Evolutionary conservation across 2,797 vertebrate genomes (phyloP).

Genomic region (Aplochiton taeniatus): DNA sequence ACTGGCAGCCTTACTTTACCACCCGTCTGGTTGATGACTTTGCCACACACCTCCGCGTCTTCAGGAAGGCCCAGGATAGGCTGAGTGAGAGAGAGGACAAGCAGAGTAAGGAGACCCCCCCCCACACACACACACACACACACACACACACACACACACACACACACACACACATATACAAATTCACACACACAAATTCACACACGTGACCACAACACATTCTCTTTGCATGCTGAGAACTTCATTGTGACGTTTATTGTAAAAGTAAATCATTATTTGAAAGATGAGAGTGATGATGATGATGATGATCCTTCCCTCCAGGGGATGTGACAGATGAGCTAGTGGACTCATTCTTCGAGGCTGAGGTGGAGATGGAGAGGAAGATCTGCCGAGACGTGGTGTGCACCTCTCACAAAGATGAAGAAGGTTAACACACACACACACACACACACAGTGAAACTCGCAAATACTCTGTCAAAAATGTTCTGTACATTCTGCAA

Average conservation of each 20-base stretch:
- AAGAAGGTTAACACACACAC: slow-evolving; percentile 84
- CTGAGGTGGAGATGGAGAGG: slow-evolving; percentile 98
- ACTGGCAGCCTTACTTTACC: slow-evolving; percentile 99
- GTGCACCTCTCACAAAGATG: slow-evolving; percentile 94
- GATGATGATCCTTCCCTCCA: slow-evolving; percentile 34
- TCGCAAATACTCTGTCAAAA: too few species aligned
- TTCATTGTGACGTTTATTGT: too few species aligned
- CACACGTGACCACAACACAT: neutral
- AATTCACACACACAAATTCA: neutral
- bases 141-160: neutral
- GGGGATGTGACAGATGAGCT: slow-evolving; percentile 90
- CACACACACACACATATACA: neutral
- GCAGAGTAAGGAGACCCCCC: slow-evolving; percentile 76
- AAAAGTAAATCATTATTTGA: neutral
- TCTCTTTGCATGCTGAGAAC: neutral
- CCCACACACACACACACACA: neutral
- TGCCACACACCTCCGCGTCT: slow-evolving; percentile 96
- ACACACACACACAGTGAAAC: neutral
- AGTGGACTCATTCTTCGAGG: slow-evolving; percentile 95
- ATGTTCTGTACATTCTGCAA: too few species aligned
- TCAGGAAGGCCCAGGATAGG: slow-evolving; percentile 96
- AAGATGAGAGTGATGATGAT: neutral
- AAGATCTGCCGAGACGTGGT: slow-evolving; percentile 94
- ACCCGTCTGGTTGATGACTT: slow-evolving; percentile 98
- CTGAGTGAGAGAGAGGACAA: slow-evolving; percentile 90